A percentile compares a stretch with the other conserved stretches of the same genome.
Conservation (phyloP, 2,797 vertebrate species). For the Fringilla coelebs region DNA sequence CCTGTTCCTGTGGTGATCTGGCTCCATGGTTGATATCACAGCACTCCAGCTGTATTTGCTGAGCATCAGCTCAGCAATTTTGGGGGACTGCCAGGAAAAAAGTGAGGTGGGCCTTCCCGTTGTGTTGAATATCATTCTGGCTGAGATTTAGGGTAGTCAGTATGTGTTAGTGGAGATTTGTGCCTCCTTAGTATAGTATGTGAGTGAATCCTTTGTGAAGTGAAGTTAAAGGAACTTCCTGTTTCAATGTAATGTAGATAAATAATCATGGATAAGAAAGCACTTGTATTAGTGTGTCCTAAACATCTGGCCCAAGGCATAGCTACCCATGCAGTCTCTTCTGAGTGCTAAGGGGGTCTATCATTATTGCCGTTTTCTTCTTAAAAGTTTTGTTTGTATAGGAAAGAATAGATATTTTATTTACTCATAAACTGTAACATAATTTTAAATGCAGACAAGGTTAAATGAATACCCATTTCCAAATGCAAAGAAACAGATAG, state of each 20-base stretch:
- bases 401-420: not conserved
- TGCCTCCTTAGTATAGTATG: not conserved
- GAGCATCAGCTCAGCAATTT: not conserved
- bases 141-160: not conserved
- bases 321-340: not conserved
- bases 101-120: not conserved
- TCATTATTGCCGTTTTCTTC: not conserved
- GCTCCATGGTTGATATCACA: not conserved
- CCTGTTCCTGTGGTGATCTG: not conserved
- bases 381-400: not conserved
- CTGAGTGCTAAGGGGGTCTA: not conserved
- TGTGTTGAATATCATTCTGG: not conserved
- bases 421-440: not conserved
- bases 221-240: not conserved
- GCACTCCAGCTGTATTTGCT: slow-evolving; percentile 25
- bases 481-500: not conserved
- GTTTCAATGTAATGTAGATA: not conserved
- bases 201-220: not conserved
- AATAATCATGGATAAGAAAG: not conserved
- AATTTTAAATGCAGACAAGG: not conserved
- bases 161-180: not conserved
- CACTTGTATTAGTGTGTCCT: not conserved
- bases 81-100: not conserved
- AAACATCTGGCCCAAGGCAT: not conserved
- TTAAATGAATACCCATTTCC: not conserved